Evolutionary conservation across 2,113 vertebrate genomes (phyloP).

Genomic region (Cyanistes caeruleus): DNA sequence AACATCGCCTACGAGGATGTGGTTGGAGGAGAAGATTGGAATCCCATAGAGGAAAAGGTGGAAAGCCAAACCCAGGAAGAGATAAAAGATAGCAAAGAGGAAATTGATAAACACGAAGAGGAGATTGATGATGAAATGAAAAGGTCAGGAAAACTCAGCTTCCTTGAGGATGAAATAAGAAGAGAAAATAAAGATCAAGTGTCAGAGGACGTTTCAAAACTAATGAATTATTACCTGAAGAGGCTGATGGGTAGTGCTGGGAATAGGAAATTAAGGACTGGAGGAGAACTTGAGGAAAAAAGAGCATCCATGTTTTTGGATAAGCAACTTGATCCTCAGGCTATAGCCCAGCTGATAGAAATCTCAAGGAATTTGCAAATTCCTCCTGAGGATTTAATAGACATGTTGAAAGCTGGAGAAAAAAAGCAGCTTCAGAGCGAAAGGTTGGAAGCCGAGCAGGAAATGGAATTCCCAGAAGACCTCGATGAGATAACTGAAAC

Average conservation of each 20-base stretch:
- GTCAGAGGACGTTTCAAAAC: conserved; percentile 82
- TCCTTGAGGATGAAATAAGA: conserved; percentile 70
- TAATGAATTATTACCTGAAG: conserved; percentile 87
- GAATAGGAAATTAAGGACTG: conserved; percentile 74
- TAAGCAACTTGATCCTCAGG: conserved; percentile 80
- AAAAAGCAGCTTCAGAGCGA: conserved; percentile 67
- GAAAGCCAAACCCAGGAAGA: conserved; percentile 88
- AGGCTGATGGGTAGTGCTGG: conserved; percentile 81
- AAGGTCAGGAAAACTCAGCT: conserved; percentile 76
- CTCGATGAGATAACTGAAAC: conserved; percentile 67
- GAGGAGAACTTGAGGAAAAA: conserved; percentile 76
- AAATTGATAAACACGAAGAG: conserved; percentile 76
- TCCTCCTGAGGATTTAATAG: conserved; percentile 88
- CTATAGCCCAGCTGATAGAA: conserved; percentile 87
- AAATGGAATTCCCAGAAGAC: conserved; percentile 70
- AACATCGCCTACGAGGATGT: conserved; percentile 87
- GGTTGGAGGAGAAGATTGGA: conserved; percentile 87
- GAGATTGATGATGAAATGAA: conserved; percentile 79
- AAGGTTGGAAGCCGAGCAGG: conserved; percentile 69
- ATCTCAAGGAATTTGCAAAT: conserved; percentile 91
- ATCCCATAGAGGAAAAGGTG: conserved; percentile 83
- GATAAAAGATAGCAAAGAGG: conserved; percentile 84
- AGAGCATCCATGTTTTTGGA: conserved; percentile 63
- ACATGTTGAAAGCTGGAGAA: conserved; percentile 83
- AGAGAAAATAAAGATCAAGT: conserved; percentile 77